These are phyloP conservation scores for Sminthurides bifidus DNA, from an alignment of 1,140 invertebrate genomes.

Conservation along the genomic window DNA sequence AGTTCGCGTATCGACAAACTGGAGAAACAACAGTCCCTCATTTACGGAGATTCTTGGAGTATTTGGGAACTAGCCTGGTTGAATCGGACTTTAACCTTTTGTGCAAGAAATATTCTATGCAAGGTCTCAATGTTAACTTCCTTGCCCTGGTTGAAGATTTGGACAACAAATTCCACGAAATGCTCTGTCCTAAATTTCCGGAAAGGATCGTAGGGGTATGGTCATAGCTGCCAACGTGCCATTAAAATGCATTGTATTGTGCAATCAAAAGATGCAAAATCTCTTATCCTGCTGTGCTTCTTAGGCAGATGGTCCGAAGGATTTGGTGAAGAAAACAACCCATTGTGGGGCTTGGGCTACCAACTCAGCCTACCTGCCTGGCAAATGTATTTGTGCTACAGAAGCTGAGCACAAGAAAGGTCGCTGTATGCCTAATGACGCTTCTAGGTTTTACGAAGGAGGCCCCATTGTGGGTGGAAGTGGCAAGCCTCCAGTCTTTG, in stretches of 20 bases:
- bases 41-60: conserved; percentile 20
- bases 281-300: neutral
- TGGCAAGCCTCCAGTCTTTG: conserved; percentile 21
- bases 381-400: conserved; percentile 25
- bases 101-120: conserved; percentile 30
- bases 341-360: conserved; percentile 16
- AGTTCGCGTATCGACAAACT: conserved; percentile 28
- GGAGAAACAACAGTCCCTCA: conserved; percentile 28
- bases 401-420: conserved; percentile 24
- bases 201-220: conserved; percentile 21
- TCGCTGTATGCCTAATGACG: conserved; percentile 16
- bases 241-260: neutral
- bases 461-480: conserved; percentile 22
- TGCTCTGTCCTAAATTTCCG: conserved; percentile 22
- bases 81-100: conserved; percentile 28
- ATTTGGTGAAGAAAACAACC: neutral
- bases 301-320: conserved; percentile 26
- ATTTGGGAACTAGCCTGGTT: conserved; percentile 15
- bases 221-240: neutral
- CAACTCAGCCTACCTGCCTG: conserved; percentile 23
- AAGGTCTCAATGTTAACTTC: conserved; percentile 29
- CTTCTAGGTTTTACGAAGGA: conserved; percentile 26
- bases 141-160: conserved; percentile 25
- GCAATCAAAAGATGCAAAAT: neutral
- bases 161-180: conserved; percentile 18